Conservation (phyloP, 2,113 vertebrate genomes). For the Anhinga rufa region DNA sequence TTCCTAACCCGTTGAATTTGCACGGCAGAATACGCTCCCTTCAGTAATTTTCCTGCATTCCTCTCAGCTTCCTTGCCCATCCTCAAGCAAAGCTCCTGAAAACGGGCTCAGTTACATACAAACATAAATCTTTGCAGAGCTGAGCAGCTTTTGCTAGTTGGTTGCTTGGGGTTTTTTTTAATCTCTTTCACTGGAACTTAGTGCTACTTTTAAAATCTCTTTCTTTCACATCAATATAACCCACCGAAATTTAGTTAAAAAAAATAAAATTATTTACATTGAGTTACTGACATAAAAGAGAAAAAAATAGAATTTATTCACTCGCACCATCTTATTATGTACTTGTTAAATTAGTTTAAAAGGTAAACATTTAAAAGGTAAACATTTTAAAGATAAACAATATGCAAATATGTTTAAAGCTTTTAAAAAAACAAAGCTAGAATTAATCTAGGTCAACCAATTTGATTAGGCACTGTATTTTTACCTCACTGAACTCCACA, state of each 20-base stretch:
- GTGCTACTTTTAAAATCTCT: background rate
- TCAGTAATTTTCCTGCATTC: background rate
- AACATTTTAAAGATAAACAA: no score
- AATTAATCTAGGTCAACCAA: background rate
- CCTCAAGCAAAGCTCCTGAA: no score
- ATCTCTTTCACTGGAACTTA: background rate
- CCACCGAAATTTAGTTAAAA: background rate
- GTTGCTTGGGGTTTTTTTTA: background rate
- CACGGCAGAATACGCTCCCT: background rate
- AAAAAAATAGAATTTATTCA: background rate
- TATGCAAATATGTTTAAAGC: background rate
- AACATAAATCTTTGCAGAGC: background rate
- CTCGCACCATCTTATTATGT: fast-evolving
- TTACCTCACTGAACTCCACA: background rate
- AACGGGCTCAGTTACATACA: fast-evolving
- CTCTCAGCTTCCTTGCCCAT: background rate
- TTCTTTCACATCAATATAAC: background rate
- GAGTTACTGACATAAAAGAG: background rate
- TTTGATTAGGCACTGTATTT: background rate
- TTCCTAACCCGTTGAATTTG: background rate
- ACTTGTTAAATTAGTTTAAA: background rate
- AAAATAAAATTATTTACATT: background rate
- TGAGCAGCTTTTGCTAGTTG: background rate
- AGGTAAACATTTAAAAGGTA: background rate
- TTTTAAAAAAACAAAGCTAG: background rate